phyloP scores from a whole-genome alignment of 1,140 invertebrate genomes.

The Metaphire vulgaris region DNA sequence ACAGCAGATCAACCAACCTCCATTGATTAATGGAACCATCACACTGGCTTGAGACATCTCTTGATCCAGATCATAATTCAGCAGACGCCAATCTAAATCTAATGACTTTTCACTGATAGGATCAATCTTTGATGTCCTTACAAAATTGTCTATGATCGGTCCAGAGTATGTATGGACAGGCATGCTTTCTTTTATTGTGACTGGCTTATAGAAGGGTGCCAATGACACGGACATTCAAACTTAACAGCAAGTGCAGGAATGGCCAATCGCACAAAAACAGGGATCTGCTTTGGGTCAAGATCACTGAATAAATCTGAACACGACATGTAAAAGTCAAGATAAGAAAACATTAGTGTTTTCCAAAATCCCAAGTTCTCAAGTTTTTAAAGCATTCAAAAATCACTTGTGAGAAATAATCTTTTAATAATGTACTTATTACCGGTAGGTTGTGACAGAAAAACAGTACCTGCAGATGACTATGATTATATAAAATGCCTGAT shows the following conservation, averaged over 20 bases:
- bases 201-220: conserved; percentile 40
- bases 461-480: too few relatives aligned
- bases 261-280: conserved; percentile 38
- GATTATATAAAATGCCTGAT: too few relatives aligned
- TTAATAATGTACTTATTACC: too few relatives aligned
- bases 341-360: too few relatives aligned
- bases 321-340: conserved; percentile 11
- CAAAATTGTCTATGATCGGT: conserved; percentile 40
- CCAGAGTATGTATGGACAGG: conserved; percentile 42
- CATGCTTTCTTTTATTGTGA: conserved; percentile 41
- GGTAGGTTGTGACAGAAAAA: too few relatives aligned
- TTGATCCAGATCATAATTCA: conserved; percentile 38
- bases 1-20: too few relatives aligned
- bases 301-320: conserved; percentile 39
- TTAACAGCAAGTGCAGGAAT: conserved; percentile 34
- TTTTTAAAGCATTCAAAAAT: too few relatives aligned
- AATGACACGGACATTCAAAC: conserved; percentile 45
- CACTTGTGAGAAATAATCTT: too few relatives aligned
- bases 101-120: conserved; percentile 39
- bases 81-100: conserved; percentile 37
- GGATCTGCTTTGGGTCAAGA: conserved; percentile 38
- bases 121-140: conserved; percentile 43
- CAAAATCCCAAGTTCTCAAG: too few relatives aligned
- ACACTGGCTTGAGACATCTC: conserved; percentile 34
- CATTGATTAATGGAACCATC: conserved; percentile 39